Evolutionary conservation across 2,113 vertebrate genomes (phyloP), one percentile per base, ranked within the genome.

Genomic region (Ursus arctos): DNA sequence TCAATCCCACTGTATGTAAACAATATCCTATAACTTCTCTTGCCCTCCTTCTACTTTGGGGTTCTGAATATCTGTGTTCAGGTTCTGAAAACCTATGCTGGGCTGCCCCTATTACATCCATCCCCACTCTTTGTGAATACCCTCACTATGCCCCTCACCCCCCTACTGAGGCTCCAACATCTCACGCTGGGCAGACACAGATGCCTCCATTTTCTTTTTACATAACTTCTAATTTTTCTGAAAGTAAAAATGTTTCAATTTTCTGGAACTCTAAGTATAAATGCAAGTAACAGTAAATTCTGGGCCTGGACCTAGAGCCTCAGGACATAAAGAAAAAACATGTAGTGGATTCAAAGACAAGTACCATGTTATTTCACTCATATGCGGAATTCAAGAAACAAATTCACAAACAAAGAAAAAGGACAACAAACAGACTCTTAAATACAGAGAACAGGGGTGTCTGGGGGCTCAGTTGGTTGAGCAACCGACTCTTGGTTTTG

Each of bases 81-180:
- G 43, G 12, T 13, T 81, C 28, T 21, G 31, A 71, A 61, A 53
- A 80, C 28, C 11, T 36, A 21, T 7, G 0, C 11, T 53, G 7
- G 0, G 21, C 13, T 87, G 22, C n/a, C 33, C 11, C 3, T 43
- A 18, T 61, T 53, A 61, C 10, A 24, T 33, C 24, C 10, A 24
- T 22, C 11, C 13, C 2, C 31, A 28, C 14, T 7, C 24, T 53
- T 19, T 49, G 15, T 40, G 40, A 59, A 49, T 26, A 69, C 7
- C 6, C 26, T 69, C 31, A 16, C 3, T 21, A 11, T 36, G 3
- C 4, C 40, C 9, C 26, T 2, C 3, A 43, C 28, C 31, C 2
- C 4, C 1, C 14, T 15, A 13, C 14, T 82, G 31, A 18, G n/a
- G 15, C 1, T 77, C 1, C 40, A 65, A 19, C 24, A 19, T 74